Evolutionary conservation across 2,888 invertebrate species (phyloP).

Genomic region (Onchidella celtica): DNA sequence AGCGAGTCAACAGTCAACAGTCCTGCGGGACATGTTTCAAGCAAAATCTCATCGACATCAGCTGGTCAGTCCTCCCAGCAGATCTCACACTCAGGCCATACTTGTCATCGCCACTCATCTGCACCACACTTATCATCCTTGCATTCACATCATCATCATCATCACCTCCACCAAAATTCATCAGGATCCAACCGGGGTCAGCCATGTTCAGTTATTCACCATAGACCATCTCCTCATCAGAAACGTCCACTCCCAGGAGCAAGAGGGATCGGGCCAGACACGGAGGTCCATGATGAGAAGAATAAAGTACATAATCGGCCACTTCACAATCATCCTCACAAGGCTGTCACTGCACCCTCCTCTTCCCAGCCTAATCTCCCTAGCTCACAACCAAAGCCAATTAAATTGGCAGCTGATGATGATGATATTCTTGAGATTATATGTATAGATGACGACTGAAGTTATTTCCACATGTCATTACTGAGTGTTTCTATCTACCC

Average conservation of each 20-base stretch:
- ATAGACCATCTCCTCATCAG: not conserved
- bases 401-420: too few relatives aligned
- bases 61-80: not conserved
- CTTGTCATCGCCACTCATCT: not conserved
- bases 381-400: too few relatives aligned
- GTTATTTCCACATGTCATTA: not conserved
- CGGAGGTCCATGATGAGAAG: too few relatives aligned
- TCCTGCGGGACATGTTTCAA: conserved; percentile 1
- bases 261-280: not conserved
- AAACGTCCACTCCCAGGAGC: not conserved
- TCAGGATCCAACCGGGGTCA: not conserved
- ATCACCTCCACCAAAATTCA: not conserved
- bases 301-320: too few relatives aligned
- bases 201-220: not conserved
- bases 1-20: not conserved
- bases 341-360: too few relatives aligned
- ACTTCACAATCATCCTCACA: too few relatives aligned
- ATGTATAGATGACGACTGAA: conserved; percentile 47
- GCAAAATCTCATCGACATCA: not conserved
- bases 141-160: not conserved
- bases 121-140: not conserved
- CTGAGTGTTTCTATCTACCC: too few relatives aligned
- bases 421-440: conserved; percentile 44
- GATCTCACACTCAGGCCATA: not conserved
- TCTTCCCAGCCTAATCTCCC: too few relatives aligned